These are phyloP conservation scores for Chloroceryle inda DNA, from an alignment of 2,797 vertebrate genomes.

Conservation along the genomic window DNA sequence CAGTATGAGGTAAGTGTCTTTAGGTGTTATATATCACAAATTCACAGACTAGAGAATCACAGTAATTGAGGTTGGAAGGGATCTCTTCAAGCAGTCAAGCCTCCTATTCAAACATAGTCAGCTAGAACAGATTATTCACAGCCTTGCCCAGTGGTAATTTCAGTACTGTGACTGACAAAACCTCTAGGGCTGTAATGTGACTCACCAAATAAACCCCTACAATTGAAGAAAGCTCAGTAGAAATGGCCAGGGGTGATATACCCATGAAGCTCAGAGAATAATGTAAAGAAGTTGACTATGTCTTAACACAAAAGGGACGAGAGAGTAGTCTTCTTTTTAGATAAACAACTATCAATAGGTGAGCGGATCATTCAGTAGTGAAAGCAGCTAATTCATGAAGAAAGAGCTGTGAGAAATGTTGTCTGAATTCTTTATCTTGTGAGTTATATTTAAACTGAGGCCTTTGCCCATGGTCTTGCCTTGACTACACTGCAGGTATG, in stretches of 20 bases:
- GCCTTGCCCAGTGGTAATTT: background rate
- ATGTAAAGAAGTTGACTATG: background rate
- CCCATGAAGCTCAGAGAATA: background rate
- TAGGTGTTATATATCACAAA: background rate
- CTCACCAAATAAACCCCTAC: background rate
- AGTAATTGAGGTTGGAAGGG: background rate
- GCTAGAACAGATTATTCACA: background rate
- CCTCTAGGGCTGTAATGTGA: background rate
- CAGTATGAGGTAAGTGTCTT: background rate
- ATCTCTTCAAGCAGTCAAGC: background rate
- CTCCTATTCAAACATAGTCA: background rate
- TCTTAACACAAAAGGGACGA: background rate
- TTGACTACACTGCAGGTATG: background rate
- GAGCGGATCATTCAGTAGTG: background rate
- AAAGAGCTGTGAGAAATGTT: background rate
- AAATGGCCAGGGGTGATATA: background rate
- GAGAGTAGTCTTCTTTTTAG: background rate
- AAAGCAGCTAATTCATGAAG: background rate
- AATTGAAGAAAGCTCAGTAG: background rate
- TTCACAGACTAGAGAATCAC: background rate
- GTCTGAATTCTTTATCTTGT: background rate
- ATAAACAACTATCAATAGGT: background rate
- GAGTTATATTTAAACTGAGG: background rate
- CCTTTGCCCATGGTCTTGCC: background rate
- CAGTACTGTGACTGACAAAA: background rate